phyloP scores from a whole-genome alignment of 1,140 invertebrate genomes.

The Magallana gigas region DNA sequence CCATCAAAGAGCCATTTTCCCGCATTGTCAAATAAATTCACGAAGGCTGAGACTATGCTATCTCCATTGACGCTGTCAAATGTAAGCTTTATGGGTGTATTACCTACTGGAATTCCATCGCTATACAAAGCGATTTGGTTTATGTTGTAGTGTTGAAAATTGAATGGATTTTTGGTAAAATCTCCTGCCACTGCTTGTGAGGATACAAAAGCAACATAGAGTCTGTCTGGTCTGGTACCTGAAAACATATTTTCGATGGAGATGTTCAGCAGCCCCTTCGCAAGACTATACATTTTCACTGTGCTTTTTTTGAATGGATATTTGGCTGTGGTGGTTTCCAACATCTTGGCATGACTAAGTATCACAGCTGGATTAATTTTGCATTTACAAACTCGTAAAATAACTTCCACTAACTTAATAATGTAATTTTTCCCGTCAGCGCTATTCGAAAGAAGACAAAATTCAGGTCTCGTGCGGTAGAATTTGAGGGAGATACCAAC shows the following conservation, averaged over 20 bases:
- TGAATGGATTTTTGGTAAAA: conserved; percentile 49
- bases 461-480: conserved; percentile 33
- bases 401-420: conserved; percentile 4
- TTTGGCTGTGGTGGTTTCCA: conserved; percentile 38
- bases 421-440: background rate
- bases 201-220: conserved; percentile 8
- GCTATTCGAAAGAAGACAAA: conserved; percentile 22
- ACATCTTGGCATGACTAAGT: conserved; percentile 40
- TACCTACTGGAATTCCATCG: conserved; percentile 45
- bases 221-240: conserved; percentile 15
- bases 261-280: background rate
- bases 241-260: conserved; percentile 46
- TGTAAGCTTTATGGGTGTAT: conserved; percentile 45
- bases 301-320: conserved; percentile 44
- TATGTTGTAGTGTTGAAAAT: conserved; percentile 50
- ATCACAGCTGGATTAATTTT: conserved; percentile 51
- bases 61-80: background rate
- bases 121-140: conserved; percentile 38
- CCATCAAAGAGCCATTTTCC: conserved; percentile 42
- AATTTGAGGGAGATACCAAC: conserved; percentile 43
- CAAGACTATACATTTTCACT: conserved; percentile 31
- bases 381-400: conserved; percentile 37
- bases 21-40: conserved; percentile 37
- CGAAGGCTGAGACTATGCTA: conserved; percentile 29
- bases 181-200: conserved; percentile 19